Conservation (phyloP, 1,140 invertebrate species). For the Macrostomum lignano region DNA sequence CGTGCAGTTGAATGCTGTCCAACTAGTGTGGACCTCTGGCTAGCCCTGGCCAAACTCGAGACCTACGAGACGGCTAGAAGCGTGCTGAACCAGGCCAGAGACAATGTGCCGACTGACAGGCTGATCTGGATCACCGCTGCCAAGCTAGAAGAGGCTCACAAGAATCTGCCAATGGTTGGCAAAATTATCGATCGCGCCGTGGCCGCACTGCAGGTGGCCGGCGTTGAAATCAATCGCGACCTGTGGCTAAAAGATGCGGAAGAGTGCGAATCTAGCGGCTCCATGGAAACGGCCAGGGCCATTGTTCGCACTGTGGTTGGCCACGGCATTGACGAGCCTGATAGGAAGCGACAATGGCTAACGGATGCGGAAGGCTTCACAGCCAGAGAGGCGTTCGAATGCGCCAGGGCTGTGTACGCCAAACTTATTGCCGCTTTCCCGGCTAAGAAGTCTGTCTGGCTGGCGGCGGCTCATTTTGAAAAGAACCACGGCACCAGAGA, state of each 20-base stretch:
- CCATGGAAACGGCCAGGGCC: slow-evolving; percentile 65
- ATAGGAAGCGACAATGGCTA: slow-evolving; percentile 92
- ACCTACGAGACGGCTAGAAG: slow-evolving; percentile 76
- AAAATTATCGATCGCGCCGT: slow-evolving; percentile 83
- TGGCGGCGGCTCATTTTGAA: slow-evolving; percentile 78
- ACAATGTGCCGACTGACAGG: slow-evolving; percentile 90
- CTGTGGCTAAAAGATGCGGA: slow-evolving; percentile 97
- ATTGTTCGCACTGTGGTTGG: slow-evolving; percentile 36
- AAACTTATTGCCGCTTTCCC: slow-evolving; percentile 65
- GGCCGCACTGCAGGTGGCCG: slow-evolving; percentile 62
- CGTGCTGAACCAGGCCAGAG: slow-evolving; percentile 85
- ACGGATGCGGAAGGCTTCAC: slow-evolving; percentile 84
- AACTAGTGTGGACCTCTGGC: slow-evolving; percentile 47
- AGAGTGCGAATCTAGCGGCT: slow-evolving; percentile 76
- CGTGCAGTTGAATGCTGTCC: slow-evolving; percentile 85
- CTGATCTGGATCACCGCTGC: slow-evolving; percentile 60
- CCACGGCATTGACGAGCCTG: slow-evolving; percentile 56
- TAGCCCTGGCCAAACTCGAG: slow-evolving; percentile 78
- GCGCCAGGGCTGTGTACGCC: slow-evolving; percentile 72
- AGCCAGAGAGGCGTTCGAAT: slow-evolving; percentile 62
- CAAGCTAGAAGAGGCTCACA: slow-evolving; percentile 85
- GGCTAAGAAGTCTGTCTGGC: slow-evolving; percentile 91
- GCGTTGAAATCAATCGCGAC: slow-evolving; percentile 89
- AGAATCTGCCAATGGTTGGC: slow-evolving; percentile 73
- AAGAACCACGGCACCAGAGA: slow-evolving; percentile 54